A percentile compares a stretch with the other conserved stretches of the same genome.
Evolutionary conservation across 2,888 invertebrate species (phyloP).

Genomic region (Pterostichus madidus): DNA sequence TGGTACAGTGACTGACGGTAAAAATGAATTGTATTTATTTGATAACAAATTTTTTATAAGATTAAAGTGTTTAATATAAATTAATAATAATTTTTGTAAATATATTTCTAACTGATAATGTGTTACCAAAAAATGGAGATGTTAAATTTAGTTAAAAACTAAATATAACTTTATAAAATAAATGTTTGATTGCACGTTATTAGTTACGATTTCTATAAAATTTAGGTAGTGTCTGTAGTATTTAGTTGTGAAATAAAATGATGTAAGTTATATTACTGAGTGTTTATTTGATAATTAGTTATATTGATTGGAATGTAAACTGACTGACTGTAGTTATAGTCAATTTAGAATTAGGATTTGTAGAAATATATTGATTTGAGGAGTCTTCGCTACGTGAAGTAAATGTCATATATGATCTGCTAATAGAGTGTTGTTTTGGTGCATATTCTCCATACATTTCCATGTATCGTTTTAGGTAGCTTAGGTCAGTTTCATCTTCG

Average conservation of each 20-base stretch:
- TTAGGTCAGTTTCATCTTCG: slow-evolving; percentile 18
- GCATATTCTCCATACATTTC: slow-evolving; percentile 27
- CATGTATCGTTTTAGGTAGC: slow-evolving; percentile 9
- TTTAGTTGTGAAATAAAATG: neutral
- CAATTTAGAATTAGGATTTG: neutral
- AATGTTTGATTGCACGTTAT: too few species aligned
- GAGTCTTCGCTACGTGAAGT: neutral
- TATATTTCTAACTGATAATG: too few species aligned
- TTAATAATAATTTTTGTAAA: too few species aligned
- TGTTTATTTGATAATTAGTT: too few species aligned
- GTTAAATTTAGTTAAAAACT: too few species aligned
- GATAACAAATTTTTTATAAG: too few species aligned
- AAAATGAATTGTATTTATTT: too few species aligned
- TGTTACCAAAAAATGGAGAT: too few species aligned
- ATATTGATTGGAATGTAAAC: neutral
- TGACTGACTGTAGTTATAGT: slow-evolving; percentile 1
- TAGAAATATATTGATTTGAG: neutral
- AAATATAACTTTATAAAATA: too few species aligned
- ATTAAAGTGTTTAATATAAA: too few species aligned
- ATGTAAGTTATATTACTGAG: neutral
- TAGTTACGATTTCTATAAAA: neutral
- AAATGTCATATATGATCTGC: neutral
- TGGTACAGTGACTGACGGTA: too few species aligned
- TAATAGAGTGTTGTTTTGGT: neutral
- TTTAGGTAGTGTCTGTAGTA: neutral